Base-by-base conservation (phyloP, 2,888 invertebrate species). In the Scaptodrosophila latifasciaeformis region DNA sequence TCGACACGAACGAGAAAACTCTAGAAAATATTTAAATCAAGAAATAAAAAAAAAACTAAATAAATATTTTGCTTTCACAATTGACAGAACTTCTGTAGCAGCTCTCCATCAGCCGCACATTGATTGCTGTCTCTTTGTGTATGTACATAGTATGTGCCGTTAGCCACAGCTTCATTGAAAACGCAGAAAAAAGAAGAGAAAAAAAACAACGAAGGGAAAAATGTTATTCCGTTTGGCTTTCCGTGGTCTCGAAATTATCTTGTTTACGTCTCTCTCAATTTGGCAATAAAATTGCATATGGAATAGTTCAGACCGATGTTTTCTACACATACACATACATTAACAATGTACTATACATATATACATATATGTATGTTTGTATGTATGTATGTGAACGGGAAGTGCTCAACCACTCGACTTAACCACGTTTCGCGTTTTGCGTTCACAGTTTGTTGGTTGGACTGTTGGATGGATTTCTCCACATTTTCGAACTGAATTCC, bases 231-330 rank as follows among this genome's bases (percentile, higher is more conserved):
- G 50, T 47, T 55, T 55, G 46, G 42, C 34, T 49, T 50, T 17
- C 42, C 46, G 35, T 30, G 55, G 55, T 50, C 50, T 49, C 29
- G 21, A 15, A 44, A 45, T 45, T 55, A 55, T 55, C 55, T 55
- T 50, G 46, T 55, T 50, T 46, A 55, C 46, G 55, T 35, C 55
- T 45, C 46, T 50, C 47, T 55, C 43, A 50, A 50, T 55, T 46
- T 50, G 29, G 46, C 55, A 46, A 50, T 47, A 55, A 54, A 54
- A 54, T 44, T 54, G 44, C 49, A 49, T 49, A 49, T 39, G 44
- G 29, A 44, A 42, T 49, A 44, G 52, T 46, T 40, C 17, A 30
- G 34, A 37, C 21, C 34, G 17, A 10, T 37, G 29, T 29, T 24
- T 27, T 37, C 37, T 27, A 30, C 7, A 49, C 29, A 49, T 24